Evolutionary conservation across 1,140 invertebrate species (phyloP), one percentile per base, ranked within the genome.

Genomic region (Apolygus lucorum): DNA sequence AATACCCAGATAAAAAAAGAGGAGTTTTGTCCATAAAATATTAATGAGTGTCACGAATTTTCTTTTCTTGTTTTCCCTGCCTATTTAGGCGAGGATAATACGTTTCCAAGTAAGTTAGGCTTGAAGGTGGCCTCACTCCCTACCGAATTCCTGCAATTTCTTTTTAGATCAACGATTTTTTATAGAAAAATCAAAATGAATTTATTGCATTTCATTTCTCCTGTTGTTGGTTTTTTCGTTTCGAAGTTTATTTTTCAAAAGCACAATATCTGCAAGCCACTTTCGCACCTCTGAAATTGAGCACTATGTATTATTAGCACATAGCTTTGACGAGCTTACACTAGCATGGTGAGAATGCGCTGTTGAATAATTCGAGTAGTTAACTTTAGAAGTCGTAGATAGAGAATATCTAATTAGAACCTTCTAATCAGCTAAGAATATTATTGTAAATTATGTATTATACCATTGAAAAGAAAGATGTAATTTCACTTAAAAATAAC

Each of bases 41-140:
- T 42, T 17, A 42, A 70, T 29, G 34, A 24, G 70, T 72, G 8
- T 59, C 34, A 49, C 17, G 11, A 11, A 11, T 71, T 74, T 72
- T 63, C 69, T 71, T 74, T 63, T 72, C 34, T 72, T 73, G 54
- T 70, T 54, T 71, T 73, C 68, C 49, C 66, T 72, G 63, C 65
- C 52, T 71, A 64, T 64, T 68, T 76, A 76, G 77, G 76, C 72
- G 77, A 78, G 74, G 77, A 77, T 69, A 76, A 74, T 74, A 71
- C 74, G 27, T 73, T 69, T 69, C 28, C 76, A 77, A 77, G 76
- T 77, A 77, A 77, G 76, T 77, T 76, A 76, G 72, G 73, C 65
- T 72, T 71, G 29, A 68, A 63, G 64, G 63, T 68, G 29, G 59
- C 54, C 54, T 59, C 54, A 59, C 8, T 59, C 13, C 54, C 54